Evolutionary conservation across 2,113 vertebrate species (phyloP), one percentile per base, ranked within the genome.

Genomic region (Myotis brandtii): DNA sequence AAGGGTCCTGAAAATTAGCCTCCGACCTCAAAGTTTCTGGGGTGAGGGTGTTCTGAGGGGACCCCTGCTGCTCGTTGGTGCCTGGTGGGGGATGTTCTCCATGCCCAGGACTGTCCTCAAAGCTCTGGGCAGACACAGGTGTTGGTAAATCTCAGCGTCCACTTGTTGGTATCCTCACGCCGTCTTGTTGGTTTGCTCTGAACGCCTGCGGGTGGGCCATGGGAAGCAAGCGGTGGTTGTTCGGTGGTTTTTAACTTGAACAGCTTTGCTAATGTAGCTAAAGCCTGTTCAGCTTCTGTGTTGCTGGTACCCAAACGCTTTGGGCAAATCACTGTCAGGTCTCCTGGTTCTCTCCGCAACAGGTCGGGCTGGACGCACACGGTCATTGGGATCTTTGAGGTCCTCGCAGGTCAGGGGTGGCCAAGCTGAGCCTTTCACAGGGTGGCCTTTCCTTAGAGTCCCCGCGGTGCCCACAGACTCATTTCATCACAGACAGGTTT

Each of bases 221-320:
- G 43, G 88, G 89, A 92, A 64, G 62, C 95, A 73, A 93, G 62
- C 96, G 86, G 93, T 67, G 94, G 91, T 59, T 30, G 82, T 83
- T 95, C 54, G 62, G 82, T 83, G 86, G 91, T 82, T 89, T 96
- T 94, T 89, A 91, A 89, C 96, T 79, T 83, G 89, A 93, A 93
- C 94, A 46, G 94, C 94, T 77, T 86, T 83, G 69, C 81, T 92
- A 95, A 93, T 72, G 64, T 48, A 85, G 91, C 94, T 95, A 27
- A 92, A 66, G 77, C 85, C 50, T 80, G 69, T 81, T 86, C 73
- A 66, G 5, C 40, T 76, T 95, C 82, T 20, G 10, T 17, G 59
- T 34, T 91, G 14, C 21, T 43, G 43, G 48, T 62, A n/a, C 62
- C 66, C 72, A 8, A 12, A 50, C 3, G 52, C 76, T 81, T 21